These are phyloP conservation scores for Aythya baeri DNA, from an alignment of 2,113 vertebrate species.

Conservation along the genomic window DNA sequence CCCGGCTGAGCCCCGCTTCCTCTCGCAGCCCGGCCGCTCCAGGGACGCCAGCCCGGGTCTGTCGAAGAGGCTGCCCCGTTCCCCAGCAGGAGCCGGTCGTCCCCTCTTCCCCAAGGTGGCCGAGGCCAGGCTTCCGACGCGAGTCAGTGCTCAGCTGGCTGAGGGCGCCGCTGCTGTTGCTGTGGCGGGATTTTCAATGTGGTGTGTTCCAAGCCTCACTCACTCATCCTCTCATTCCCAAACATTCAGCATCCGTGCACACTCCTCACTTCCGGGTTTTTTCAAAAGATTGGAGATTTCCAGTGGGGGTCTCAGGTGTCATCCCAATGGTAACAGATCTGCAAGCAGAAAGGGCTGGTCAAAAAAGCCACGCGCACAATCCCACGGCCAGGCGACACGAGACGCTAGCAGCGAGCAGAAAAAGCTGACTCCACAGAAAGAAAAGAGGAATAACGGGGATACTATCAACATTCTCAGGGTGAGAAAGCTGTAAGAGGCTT, in stretches of 20 bases:
- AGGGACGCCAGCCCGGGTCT: conserved; percentile 71
- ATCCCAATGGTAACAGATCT: conserved; percentile 81
- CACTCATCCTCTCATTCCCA: conserved; percentile 91
- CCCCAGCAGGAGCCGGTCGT: conserved; percentile 9
- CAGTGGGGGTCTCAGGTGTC: conserved; percentile 89
- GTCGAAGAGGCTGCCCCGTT: conserved; percentile 49
- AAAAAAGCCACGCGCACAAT: fast-evolving
- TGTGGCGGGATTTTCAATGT: conserved; percentile 86
- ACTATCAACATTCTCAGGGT: fast-evolving
- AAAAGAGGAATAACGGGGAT: neutral
- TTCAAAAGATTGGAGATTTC: conserved; percentile 92
- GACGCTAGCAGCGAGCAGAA: neutral
- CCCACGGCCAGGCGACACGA: fast-evolving
- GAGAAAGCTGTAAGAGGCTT: neutral
- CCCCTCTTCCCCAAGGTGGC: conserved; percentile 70
- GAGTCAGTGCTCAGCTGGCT: conserved; percentile 74
- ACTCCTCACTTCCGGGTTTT: conserved; percentile 86
- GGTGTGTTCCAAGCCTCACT: conserved; percentile 93
- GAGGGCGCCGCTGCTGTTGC: conserved; percentile 75
- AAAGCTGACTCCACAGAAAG: neutral
- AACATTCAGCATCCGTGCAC: conserved; percentile 90
- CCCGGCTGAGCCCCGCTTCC: conserved; percentile 70
- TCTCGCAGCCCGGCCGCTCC: conserved; percentile 60
- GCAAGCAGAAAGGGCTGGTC: conserved; percentile 40
- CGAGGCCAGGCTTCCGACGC: conserved; percentile 54